Percentiles rank a stretch among this genome's conserved stretches.
These are phyloP conservation scores for Noctilio leporinus DNA, from an alignment of 2,113 vertebrate genomes.

Conservation along the genomic window DNA sequence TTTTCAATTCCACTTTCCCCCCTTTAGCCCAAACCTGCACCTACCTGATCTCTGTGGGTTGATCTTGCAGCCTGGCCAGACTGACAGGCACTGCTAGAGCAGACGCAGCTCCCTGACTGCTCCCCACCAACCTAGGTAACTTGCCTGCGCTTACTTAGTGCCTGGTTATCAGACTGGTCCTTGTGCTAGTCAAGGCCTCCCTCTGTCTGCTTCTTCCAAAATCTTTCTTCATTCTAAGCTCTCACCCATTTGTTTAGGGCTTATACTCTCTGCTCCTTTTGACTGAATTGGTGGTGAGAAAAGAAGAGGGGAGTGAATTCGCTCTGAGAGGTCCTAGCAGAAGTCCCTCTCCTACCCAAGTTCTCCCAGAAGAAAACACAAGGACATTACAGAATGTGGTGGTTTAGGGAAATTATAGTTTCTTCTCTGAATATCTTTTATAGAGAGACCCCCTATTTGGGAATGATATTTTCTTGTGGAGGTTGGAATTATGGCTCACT, in stretches of 20 bases:
- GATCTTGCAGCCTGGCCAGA: slow-evolving; percentile 35
- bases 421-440: neutral
- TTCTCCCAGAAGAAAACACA: neutral
- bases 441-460: neutral
- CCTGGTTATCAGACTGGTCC: slow-evolving; percentile 32
- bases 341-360: neutral
- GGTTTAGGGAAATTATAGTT: neutral
- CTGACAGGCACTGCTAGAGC: neutral
- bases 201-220: neutral
- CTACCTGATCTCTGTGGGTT: neutral
- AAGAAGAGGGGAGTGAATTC: neutral
- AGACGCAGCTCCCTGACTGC: slow-evolving; percentile 6
- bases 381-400: neutral
- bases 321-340: neutral
- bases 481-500: neutral
- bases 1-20: neutral
- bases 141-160: slow-evolving; percentile 37
- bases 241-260: neutral
- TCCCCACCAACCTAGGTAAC: slow-evolving; percentile 30
- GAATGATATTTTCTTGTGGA: neutral
- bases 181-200: neutral
- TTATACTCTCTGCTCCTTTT: neutral
- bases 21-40: neutral
- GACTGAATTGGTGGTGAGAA: neutral
- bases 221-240: neutral